These are phyloP conservation scores for Acrobasis consociella DNA, from an alignment of 2,888 invertebrate species.

Conservation along the genomic window DNA sequence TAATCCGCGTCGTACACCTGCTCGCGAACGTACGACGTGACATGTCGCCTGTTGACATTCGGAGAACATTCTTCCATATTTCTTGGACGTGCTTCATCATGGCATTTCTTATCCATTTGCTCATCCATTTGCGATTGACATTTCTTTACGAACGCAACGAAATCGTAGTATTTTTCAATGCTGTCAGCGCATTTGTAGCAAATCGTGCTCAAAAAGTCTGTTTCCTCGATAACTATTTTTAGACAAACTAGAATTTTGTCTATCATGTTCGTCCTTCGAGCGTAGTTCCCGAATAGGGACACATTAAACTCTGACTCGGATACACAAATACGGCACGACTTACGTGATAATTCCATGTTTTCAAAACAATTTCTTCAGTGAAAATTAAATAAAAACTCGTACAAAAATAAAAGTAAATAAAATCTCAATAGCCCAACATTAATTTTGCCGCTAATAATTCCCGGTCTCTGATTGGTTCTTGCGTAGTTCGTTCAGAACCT, in stretches of 20 bases:
- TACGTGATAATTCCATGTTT: conserved; percentile 62
- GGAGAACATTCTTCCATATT: conserved; percentile 42
- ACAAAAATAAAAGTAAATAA: neutral
- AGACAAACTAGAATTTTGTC: conserved; percentile 67
- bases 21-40: conserved; percentile 63
- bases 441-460: conserved; percentile 41
- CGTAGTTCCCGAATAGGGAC: conserved; percentile 60
- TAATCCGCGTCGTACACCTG: conserved; percentile 65
- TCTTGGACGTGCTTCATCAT: conserved; percentile 39
- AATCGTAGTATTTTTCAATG: conserved; percentile 67
- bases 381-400: no score
- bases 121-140: conserved; percentile 48
- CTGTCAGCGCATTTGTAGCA: conserved; percentile 69
- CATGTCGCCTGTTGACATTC: conserved; percentile 44
- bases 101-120: conserved; percentile 39
- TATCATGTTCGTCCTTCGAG: conserved; percentile 57
- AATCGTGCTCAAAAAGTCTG: conserved; percentile 58
- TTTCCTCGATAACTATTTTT: conserved; percentile 62
- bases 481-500: conserved; percentile 7
- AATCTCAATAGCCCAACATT: conserved; percentile 23
- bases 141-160: conserved; percentile 57
- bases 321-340: conserved; percentile 66
- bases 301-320: conserved; percentile 67
- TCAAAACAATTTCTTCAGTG: neutral
- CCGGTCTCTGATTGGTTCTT: conserved; percentile 14